Percentiles rank a stretch among this genome's conserved stretches.
Conservation (phyloP, 1,140 invertebrate species). For the Magallana ariakensis region DNA sequence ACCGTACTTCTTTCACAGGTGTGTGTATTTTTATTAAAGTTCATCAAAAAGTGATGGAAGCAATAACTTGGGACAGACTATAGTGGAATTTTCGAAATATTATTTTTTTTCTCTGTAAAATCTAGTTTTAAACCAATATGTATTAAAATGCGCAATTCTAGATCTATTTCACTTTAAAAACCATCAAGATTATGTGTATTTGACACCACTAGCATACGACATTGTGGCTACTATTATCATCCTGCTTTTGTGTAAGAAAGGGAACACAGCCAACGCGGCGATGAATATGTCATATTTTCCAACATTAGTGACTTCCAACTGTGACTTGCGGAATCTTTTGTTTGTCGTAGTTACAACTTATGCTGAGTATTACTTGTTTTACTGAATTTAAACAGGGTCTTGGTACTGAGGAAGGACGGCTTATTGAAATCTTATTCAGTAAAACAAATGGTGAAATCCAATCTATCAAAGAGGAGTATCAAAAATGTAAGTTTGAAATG, state of each 20-base stretch:
- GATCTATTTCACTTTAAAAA: not conserved
- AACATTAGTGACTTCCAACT: no score
- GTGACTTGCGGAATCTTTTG: no score
- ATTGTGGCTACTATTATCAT: not conserved
- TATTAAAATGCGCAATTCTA: no score
- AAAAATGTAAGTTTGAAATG: conserved; percentile 66
- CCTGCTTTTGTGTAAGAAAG: not conserved
- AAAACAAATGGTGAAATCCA: conserved; percentile 76
- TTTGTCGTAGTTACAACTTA: no score
- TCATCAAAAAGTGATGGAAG: no score
- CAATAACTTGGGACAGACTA: no score
- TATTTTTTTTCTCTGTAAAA: no score
- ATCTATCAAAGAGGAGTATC: conserved; percentile 76
- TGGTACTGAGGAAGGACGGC: conserved; percentile 73
- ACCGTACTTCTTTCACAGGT: no score
- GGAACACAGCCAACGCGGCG: not conserved
- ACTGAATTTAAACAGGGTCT: conserved; percentile 62
- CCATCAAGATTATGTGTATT: not conserved
- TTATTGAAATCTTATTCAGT: conserved; percentile 76
- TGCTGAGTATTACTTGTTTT: no score
- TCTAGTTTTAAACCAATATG: no score
- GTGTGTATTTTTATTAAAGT: no score
- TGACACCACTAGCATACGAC: not conserved
- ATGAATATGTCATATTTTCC: conserved; percentile 16
- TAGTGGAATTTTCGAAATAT: not conserved